A percentile compares a stretch with the other conserved stretches of the same genome.
Evolutionary conservation across 2,797 vertebrate genomes (phyloP).

Genomic region (Premnoplex brunnescens): DNA sequence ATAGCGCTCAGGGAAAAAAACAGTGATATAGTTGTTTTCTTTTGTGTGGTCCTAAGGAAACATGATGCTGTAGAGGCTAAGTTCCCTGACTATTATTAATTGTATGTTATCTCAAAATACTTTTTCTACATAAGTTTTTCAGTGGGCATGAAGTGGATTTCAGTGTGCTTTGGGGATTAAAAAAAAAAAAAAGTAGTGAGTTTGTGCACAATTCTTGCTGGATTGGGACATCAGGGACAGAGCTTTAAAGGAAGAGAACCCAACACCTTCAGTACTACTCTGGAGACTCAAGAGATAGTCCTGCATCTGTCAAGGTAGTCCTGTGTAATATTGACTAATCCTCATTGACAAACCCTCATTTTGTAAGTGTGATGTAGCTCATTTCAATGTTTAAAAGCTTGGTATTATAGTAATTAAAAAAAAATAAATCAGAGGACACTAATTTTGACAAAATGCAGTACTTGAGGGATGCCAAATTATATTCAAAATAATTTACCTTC

Average conservation of each 20-base stretch:
- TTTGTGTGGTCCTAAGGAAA: conserved; percentile 1
- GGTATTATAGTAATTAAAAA: not conserved
- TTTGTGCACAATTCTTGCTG: not conserved
- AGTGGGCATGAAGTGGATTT: not conserved
- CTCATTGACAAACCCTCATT: not conserved
- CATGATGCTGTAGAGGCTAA: not conserved
- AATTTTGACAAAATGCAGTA: not conserved
- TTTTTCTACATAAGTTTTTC: not conserved
- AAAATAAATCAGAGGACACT: not conserved
- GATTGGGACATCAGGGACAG: not conserved
- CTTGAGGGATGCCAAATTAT: not conserved
- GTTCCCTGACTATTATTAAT: not conserved
- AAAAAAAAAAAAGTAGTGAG: not conserved
- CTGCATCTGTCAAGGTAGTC: not conserved
- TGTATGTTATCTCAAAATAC: not conserved
- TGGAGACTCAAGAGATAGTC: not conserved
- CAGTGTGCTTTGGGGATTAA: not conserved
- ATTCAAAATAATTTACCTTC: not conserved
- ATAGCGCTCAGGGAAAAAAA: not conserved
- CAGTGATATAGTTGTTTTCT: not conserved
- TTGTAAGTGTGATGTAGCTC: not conserved
- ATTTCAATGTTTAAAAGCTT: not conserved
- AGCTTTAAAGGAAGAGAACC: not conserved
- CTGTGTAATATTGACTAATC: not conserved
- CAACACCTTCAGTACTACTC: not conserved